Evolutionary conservation across 2,888 invertebrate genomes (phyloP).

Genomic region (Acleris holmiana): DNA sequence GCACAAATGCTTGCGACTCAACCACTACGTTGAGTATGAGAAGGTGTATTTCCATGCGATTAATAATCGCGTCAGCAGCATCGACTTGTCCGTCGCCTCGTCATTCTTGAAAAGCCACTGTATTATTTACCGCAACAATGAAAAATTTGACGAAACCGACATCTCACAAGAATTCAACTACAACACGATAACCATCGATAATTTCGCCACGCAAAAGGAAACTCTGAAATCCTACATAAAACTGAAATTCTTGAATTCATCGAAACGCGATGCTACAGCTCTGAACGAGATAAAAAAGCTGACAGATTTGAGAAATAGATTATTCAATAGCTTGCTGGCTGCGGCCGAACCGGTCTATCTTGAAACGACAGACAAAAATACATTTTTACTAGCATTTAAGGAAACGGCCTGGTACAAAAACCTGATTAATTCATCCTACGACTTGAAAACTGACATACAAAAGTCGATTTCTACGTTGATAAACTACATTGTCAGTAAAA

Average conservation of each 20-base stretch:
- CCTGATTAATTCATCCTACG: conserved; percentile 36
- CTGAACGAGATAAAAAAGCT: conserved; percentile 51
- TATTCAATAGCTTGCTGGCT: conserved; percentile 44
- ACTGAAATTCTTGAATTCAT: conserved; percentile 49
- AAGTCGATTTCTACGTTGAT: conserved; percentile 53
- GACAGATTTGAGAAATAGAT: conserved; percentile 45
- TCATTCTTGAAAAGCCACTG: conserved; percentile 49
- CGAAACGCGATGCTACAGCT: conserved; percentile 41
- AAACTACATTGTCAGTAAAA: conserved; percentile 55
- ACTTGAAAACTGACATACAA: conserved; percentile 48
- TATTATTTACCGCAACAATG: conserved; percentile 47
- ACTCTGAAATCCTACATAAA: conserved; percentile 52
- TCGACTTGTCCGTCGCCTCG: conserved; percentile 49
- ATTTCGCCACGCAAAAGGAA: conserved; percentile 49
- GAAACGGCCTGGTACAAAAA: conserved; percentile 47
- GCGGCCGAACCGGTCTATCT: conserved; percentile 23
- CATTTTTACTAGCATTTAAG: conserved; percentile 45
- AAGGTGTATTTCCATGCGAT: conserved; percentile 49
- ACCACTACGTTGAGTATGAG: conserved; percentile 49
- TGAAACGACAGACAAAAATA: conserved; percentile 46
- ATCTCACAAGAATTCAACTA: conserved; percentile 52
- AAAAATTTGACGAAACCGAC: conserved; percentile 46
- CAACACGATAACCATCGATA: conserved; percentile 46
- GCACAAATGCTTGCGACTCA: conserved; percentile 42
- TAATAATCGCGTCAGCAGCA: conserved; percentile 24